Percentiles rank a stretch among this genome's conserved stretches.
Conservation (phyloP, 2,113 vertebrate genomes). For the Falco punctatus region DNA sequence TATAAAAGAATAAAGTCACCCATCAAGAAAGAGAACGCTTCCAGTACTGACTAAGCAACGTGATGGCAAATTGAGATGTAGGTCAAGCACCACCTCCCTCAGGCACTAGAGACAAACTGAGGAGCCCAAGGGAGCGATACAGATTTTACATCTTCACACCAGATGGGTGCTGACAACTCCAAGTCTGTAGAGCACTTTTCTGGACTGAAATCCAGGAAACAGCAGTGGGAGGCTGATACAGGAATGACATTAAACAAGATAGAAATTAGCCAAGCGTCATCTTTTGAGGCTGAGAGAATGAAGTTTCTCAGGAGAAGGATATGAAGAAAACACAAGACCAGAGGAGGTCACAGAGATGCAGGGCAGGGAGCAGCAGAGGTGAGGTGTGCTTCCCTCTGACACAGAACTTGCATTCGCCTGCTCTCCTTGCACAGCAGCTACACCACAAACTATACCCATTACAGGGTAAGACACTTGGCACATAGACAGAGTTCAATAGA, state of each 20-base stretch:
- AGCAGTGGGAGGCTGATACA: neutral
- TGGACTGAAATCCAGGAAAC: neutral
- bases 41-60: neutral
- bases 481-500: accelerated
- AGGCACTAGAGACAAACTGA: neutral
- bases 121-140: neutral
- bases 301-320: neutral
- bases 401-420: neutral
- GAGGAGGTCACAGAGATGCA: accelerated
- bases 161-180: neutral
- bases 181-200: neutral
- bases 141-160: neutral
- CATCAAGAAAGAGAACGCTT: constrained; percentile 11
- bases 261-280: accelerated
- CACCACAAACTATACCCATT: neutral
- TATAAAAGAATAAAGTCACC: constrained; percentile 49
- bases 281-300: neutral
- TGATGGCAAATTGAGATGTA: neutral
- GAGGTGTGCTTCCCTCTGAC: neutral
- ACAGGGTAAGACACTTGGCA: neutral
- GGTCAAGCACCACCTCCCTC: neutral
- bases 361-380: neutral
- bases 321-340: accelerated
- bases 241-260: neutral
- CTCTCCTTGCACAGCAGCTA: no score